Percentiles rank a stretch among this genome's conserved stretches.
Conservation (phyloP, 2,888 invertebrate genomes). For the Anarsia innoxiella region DNA sequence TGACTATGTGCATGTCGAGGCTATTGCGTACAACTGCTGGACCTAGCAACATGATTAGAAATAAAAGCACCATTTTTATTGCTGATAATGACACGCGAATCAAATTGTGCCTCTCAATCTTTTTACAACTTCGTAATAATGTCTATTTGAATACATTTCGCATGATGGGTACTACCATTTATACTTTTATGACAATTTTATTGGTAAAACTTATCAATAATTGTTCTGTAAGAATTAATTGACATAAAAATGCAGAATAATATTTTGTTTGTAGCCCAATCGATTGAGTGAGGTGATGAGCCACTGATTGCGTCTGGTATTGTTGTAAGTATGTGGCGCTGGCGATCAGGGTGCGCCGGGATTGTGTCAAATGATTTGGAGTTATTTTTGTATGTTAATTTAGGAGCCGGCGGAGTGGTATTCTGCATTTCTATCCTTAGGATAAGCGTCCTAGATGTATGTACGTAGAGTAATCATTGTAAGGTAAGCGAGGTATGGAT, state of each 20-base stretch:
- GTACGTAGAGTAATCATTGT: constrained; percentile 54
- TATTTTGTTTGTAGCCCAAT: constrained; percentile 22
- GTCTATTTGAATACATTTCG: constrained; percentile 9
- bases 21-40: constrained; percentile 1
- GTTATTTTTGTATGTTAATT: constrained; percentile 31
- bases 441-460: constrained; percentile 59
- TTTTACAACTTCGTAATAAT: constrained; percentile 17
- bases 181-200: constrained; percentile 40
- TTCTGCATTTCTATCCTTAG: constrained; percentile 59
- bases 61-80: constrained; percentile 7
- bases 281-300: background rate
- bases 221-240: constrained; percentile 45
- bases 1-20: too few species aligned
- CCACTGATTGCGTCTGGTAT: background rate
- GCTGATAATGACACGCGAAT: constrained; percentile 13
- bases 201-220: constrained; percentile 41
- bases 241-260: constrained; percentile 64
- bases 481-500: constrained; percentile 65
- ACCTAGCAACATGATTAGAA: too few species aligned
- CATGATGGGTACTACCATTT: constrained; percentile 29
- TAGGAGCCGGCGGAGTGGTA: constrained; percentile 30
- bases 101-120: constrained; percentile 19
- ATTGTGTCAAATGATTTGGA: constrained; percentile 29
- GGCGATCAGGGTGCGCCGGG: constrained; percentile 10
- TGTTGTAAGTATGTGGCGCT: background rate